Evolutionary conservation across 2,113 vertebrate genomes (phyloP), one percentile per base, ranked within the genome.

Genomic region (Uropsilus gracilis): DNA sequence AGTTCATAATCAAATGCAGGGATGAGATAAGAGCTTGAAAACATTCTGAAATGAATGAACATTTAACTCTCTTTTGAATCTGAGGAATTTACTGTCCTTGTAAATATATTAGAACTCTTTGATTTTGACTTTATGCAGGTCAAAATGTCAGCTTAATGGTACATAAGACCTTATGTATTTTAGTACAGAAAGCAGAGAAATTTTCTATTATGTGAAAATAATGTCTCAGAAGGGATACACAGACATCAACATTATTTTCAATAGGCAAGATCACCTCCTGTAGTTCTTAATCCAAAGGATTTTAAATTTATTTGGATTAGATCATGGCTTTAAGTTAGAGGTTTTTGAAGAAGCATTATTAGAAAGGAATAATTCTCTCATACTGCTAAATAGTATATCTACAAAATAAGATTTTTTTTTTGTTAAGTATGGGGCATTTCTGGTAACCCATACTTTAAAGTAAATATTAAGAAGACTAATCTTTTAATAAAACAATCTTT

Each of bases 91-190:
- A 24, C 72, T 95, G 11, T 68, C 12, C 42, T 89, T 86, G 12
- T 66, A 82, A 91, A 90, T 64, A 48, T 3, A 64, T 3, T 24
- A 28, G 20, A 86, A 1, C 17, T 18, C 17, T 81, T 81, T 85
- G 14, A 91, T 66, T 88, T 55, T 81, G 42, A 86, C 24, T 50
- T 75, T 94, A 82, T 83, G 20, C 46, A 77, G 50, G 32, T 86
- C 68, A 86, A 5, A 39, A 3, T 66, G 68, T 91, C 32, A 73
- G 34, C 8, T 94, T 59, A 46, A 71, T 63, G 63, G 13, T 53
- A 66, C 32, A 28, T 6, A 2, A 77, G 6, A 61, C 2, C 22
- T 78, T 32, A 73, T 42, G 44, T 50, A 46, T 78, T 94, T 87
- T 71, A 84, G 12, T 71, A 12, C 24, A 34, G 30, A 80, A 72